Base-by-base conservation (phyloP, 2,113 vertebrate genomes). In the Burhinus bistriatus region DNA sequence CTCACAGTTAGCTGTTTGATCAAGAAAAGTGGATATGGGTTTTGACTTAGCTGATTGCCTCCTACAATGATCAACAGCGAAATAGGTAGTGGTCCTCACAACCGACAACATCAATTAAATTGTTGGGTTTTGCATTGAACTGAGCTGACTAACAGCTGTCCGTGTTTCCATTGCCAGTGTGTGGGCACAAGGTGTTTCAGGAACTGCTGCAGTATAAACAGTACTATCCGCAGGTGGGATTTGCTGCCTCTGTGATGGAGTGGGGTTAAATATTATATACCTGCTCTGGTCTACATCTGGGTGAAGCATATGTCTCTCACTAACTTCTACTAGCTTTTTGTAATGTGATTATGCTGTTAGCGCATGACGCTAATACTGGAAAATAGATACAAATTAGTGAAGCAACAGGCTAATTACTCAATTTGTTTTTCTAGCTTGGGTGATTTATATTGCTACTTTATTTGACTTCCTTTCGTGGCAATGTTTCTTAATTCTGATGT, bases 161-260 rank as follows among this genome's bases (percentile, higher is more conserved):
- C 0, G 0, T 40, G 34, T 40, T 44, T 51, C 73, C 29, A 7
- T 71, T 85, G 14, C 13, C 36, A 38, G 42, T 32, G n/a, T 0
- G 0, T 23, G 61, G 42, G 38, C 55, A 66, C 3, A 2, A 42
- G 36, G 40, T 0, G 0, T n/a, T 75, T 42, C 36, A 66, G 69
- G 27, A 66, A 3, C 42, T 51, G 6, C 47, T 36, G 75, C 71
- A 19, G 22, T 20, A 4, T 47, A 7, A 52, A n/a, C 2, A 3
- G 45, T n/a, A 6, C 40, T 70, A 45, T n/a, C 23, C 1, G 2
- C 15, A 7, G 44, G 29, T 45, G 77, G 81, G 40, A 51, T 87
- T 61, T 44, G 36, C 77, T 95, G 42, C 42, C 13, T 73, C 14
- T 58, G 5, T 42, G 59, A 6, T 34, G 20, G 29, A 84, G 42